phyloP scores from a whole-genome alignment of 2,797 vertebrate genomes.

The Leucoraja ocellata region DNA sequence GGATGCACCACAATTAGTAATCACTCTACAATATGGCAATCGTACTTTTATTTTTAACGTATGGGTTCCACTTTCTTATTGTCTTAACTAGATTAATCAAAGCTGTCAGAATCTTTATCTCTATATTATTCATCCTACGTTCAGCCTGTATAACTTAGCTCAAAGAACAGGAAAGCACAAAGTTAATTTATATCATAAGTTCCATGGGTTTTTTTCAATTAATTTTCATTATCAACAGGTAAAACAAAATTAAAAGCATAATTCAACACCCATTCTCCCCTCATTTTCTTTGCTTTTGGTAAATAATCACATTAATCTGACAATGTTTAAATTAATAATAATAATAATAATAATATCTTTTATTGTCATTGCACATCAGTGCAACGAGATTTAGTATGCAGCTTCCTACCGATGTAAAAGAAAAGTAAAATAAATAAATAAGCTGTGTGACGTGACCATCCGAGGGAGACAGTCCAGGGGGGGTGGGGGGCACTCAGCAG shows the following conservation, averaged over 20 bases:
- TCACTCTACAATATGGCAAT: too few relatives aligned
- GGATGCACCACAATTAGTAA: too few relatives aligned
- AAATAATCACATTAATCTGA: not conserved
- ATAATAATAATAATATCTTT: too few relatives aligned
- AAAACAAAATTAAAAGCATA: not conserved
- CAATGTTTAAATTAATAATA: not conserved
- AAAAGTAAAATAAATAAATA: too few relatives aligned
- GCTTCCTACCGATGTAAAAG: too few relatives aligned
- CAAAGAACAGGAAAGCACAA: not conserved
- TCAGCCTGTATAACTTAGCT: not conserved
- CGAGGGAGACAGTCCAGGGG: too few relatives aligned
- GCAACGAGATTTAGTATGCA: too few relatives aligned
- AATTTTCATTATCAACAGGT: not conserved
- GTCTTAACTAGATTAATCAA: not conserved
- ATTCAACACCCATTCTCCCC: not conserved
- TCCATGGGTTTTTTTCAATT: not conserved
- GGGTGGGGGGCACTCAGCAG: too few relatives aligned
- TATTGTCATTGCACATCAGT: too few relatives aligned
- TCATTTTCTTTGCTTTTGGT: not conserved
- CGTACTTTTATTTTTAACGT: not conserved
- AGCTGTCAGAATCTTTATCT: not conserved
- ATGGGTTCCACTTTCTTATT: not conserved
- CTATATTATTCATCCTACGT: not conserved
- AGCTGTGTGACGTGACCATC: too few relatives aligned
- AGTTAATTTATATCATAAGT: not conserved